These are phyloP conservation scores for Platygyra sinensis DNA, from an alignment of 64 coral and sea anemone genomes.

Conservation along the genomic window DNA sequence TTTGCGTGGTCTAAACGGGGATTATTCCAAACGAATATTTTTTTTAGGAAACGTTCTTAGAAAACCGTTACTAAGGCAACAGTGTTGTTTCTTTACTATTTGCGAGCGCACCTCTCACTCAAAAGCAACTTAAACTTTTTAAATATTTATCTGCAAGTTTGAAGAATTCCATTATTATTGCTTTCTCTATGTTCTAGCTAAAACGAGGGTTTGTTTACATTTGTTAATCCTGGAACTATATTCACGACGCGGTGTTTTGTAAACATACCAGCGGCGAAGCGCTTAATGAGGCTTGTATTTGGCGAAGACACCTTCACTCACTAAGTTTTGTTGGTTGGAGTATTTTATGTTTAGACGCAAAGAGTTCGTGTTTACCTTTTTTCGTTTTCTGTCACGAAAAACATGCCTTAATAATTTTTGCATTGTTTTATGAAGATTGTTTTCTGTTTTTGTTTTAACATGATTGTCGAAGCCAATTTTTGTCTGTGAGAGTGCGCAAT, in stretches of 20 bases:
- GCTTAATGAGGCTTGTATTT: constrained; percentile 1
- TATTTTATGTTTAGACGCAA: not conserved
- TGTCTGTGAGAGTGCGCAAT: not conserved
- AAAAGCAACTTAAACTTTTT: too few species aligned
- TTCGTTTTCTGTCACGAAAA: not conserved
- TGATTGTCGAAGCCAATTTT: not conserved
- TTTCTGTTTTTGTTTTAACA: not conserved
- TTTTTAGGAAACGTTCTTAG: not conserved
- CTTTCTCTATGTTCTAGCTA: not conserved
- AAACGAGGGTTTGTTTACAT: not conserved
- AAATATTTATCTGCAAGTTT: too few species aligned
- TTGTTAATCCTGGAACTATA: not conserved
- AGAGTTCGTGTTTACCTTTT: not conserved
- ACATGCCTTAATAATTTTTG: not conserved
- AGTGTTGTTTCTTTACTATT: not conserved
- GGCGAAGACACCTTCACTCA: not conserved
- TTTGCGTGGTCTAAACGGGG: not conserved
- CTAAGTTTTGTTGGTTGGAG: constrained; percentile 10
- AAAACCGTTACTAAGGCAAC: not conserved
- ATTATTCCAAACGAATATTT: not conserved
- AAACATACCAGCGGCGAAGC: not conserved
- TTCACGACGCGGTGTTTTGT: not conserved
- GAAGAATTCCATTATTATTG: not conserved
- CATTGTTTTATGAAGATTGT: not conserved
- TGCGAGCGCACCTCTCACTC: not conserved